Base-by-base conservation (phyloP, 1,140 invertebrate species). In the Drosophila fuyamai region DNA sequence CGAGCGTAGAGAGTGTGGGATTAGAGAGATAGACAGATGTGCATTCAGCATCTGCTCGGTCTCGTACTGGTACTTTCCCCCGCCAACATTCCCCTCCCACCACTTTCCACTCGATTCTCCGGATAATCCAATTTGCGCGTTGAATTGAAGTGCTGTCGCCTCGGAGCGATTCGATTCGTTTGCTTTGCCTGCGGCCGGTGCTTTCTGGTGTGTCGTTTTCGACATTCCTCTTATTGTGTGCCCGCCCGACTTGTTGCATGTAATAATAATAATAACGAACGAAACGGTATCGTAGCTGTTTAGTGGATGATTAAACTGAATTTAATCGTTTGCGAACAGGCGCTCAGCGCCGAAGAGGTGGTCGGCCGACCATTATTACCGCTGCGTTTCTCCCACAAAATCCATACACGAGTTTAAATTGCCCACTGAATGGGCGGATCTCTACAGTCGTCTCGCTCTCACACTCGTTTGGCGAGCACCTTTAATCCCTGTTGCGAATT, bases 251-350 rank as follows among this genome's bases (percentile, higher is more conserved):
- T 86, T 88, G 83, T 79, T 86, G 83, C 76, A 79, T 89, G 79
- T 88, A 88, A 88, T 88, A 88, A 90, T 89, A 89, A 89, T 89
- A 89, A 89, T 89, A 89, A 89, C 84, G 84, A 90, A 89, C 84
- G 85, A 89, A 89, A 89, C 81, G 76, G 85, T 90, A 85, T 90
- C 84, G 82, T 86, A 90, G 77, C 82, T 85, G 82, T 84, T 92
- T 92, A 89, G 90, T 92, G 91, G 91, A 92, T 92, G 90, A 92
- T 92, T 92, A 92, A 92, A 92, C 91, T 92, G 91, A 92, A 92
- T 92, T 92, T 92, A 92, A 92, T 92, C 91, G 91, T 92, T 92
- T 92, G 91, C 76, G 88, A 92, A 88, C 84, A 92, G 90, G 91
- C 86, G 84, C 79, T 73, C 91, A 92, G 77, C 79, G 60, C 16